Conservation (phyloP, 2,888 invertebrate species). For the Eupithecia subfuscata region DNA sequence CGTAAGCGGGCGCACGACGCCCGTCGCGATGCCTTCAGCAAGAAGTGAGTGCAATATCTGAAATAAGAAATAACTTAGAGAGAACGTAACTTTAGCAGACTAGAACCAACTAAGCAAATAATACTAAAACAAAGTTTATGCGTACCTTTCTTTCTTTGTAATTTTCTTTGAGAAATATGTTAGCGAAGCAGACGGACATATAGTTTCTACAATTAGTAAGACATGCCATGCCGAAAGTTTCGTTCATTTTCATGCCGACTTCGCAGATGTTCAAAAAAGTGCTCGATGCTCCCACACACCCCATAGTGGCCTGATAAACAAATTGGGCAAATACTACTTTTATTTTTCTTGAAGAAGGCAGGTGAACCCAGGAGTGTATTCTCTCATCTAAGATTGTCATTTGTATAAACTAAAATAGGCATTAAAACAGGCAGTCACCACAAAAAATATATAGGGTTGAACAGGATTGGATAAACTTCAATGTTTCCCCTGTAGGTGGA, state of each 20-base stretch:
- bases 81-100: not conserved
- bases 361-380: not conserved
- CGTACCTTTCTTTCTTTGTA: not conserved
- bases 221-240: not conserved
- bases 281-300: not conserved
- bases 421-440: too few relatives aligned
- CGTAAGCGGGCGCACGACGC: slow-evolving; percentile 37
- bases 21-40: slow-evolving; percentile 35
- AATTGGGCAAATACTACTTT: not conserved
- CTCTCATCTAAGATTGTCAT: not conserved
- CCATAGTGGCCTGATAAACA: not conserved
- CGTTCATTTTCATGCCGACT: not conserved
- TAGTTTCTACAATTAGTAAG: not conserved
- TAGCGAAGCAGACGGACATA: not conserved
- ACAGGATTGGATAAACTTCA: too few relatives aligned
- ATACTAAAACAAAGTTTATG: not conserved
- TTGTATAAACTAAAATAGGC: too few relatives aligned
- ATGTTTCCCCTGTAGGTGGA: too few relatives aligned
- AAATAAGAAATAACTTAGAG: not conserved
- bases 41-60: slow-evolving; percentile 29
- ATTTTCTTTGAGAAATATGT: not conserved
- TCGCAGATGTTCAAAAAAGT: not conserved
- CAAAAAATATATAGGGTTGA: too few relatives aligned
- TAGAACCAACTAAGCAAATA: not conserved
- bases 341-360: not conserved